Conservation (phyloP, 1,140 invertebrate species). For the Drosophila persimilis region DNA sequence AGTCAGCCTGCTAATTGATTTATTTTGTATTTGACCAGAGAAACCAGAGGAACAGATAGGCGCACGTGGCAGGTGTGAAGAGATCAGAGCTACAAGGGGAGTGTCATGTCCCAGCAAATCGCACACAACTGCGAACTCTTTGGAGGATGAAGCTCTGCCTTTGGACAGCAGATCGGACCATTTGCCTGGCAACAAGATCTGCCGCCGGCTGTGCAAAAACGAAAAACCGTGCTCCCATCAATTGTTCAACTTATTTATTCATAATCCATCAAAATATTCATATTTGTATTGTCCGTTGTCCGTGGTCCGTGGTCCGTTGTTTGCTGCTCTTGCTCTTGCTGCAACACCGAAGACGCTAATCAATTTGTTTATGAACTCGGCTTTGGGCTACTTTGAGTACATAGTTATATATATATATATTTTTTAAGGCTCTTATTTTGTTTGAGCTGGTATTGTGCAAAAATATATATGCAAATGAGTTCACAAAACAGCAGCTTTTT, state of each 20-base stretch:
- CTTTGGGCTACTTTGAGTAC: constrained; percentile 60
- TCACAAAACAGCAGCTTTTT: constrained; percentile 31
- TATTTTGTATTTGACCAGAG: constrained; percentile 70
- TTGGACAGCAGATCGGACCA: neutral
- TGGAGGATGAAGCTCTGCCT: constrained; percentile 30
- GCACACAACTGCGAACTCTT: constrained; percentile 71
- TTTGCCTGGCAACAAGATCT: constrained; percentile 49
- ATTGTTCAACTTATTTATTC: constrained; percentile 27
- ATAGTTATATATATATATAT: constrained; percentile 16
- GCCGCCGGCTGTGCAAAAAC: neutral
- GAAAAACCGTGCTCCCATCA: neutral
- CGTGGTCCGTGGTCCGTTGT: no score
- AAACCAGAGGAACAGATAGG: constrained; percentile 13
- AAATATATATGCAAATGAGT: constrained; percentile 53
- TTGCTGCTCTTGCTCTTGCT: constrained; percentile 42
- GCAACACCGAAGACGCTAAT: constrained; percentile 73
- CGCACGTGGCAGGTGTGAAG: constrained; percentile 61
- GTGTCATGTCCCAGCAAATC: constrained; percentile 44
- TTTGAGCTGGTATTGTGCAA: constrained; percentile 32
- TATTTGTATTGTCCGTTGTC: constrained; percentile 15
- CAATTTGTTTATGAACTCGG: constrained; percentile 73
- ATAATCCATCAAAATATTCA: constrained; percentile 33
- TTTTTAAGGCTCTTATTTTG: constrained; percentile 37
- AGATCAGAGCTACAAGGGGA: constrained; percentile 25
- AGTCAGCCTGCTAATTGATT: constrained; percentile 74